Evolutionary conservation across 2,113 vertebrate genomes (phyloP).

Genomic region (Sceloporus undulatus): DNA sequence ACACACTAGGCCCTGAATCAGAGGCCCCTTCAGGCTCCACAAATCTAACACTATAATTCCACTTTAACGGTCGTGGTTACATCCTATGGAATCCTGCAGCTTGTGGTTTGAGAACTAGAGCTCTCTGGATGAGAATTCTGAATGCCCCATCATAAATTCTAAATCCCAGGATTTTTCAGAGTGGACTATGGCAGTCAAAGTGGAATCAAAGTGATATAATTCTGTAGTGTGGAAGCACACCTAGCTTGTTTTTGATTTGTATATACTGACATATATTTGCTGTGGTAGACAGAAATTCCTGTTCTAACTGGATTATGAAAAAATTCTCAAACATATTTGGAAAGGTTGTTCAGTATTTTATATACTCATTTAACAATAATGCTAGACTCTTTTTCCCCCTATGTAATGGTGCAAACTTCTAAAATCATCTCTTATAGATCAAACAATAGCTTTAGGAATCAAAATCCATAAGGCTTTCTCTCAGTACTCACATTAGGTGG

Average conservation of each 20-base stretch:
- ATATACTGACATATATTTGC: neutral
- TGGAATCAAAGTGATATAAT: neutral
- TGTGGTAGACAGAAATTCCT: neutral
- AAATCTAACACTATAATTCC: too few relatives aligned
- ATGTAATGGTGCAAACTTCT: neutral
- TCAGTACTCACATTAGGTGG: neutral
- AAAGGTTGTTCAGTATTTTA: neutral
- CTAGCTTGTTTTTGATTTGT: neutral
- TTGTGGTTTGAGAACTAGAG: too few relatives aligned
- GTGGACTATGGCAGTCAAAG: neutral
- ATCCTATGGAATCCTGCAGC: too few relatives aligned
- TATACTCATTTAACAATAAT: slow-evolving; percentile 7
- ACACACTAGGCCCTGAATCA: too few relatives aligned
- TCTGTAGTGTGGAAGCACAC: neutral
- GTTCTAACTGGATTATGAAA: neutral
- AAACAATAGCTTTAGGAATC: slow-evolving; percentile 13
- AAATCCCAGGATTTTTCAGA: neutral
- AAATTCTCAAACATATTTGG: slow-evolving; percentile 17
- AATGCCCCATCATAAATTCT: neutral
- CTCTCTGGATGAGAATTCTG: too few relatives aligned
- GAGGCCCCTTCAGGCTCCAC: too few relatives aligned
- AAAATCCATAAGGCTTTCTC: slow-evolving; percentile 32
- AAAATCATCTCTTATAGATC: slow-evolving; percentile 14
- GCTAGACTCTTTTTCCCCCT: neutral
- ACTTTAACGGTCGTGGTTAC: too few relatives aligned